Percentiles rank a stretch among this genome's conserved stretches.
These are phyloP conservation scores for Sinopyrophorus schimmeli DNA, from an alignment of 2,888 invertebrate genomes.

Conservation along the genomic window DNA sequence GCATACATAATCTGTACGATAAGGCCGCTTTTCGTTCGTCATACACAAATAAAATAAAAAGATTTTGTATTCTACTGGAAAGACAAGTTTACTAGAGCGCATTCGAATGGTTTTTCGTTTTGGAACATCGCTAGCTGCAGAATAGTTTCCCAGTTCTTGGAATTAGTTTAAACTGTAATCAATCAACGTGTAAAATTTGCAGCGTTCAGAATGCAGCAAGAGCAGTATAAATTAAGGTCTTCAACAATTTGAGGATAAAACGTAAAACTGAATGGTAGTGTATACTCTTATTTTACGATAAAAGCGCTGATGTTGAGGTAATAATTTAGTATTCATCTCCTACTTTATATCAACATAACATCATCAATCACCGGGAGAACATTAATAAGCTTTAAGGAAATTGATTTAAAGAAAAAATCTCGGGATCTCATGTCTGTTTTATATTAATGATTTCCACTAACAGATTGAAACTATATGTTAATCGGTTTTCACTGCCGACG, in stretches of 20 bases:
- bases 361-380: slow-evolving; percentile 39
- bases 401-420: slow-evolving; percentile 39
- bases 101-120: too few species aligned
- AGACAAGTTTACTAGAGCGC: too few species aligned
- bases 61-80: too few species aligned
- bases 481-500: slow-evolving; percentile 30
- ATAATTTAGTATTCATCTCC: slow-evolving; percentile 38
- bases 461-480: slow-evolving; percentile 40
- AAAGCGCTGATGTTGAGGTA: slow-evolving; percentile 27
- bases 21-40: too few species aligned
- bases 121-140: too few species aligned
- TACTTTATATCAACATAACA: slow-evolving; percentile 33
- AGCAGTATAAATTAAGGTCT: slow-evolving; percentile 16
- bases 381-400: slow-evolving; percentile 43
- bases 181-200: too few species aligned
- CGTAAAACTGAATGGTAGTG: slow-evolving; percentile 19
- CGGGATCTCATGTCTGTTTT: slow-evolving; percentile 35
- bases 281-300: slow-evolving; percentile 18
- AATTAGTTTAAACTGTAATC: too few species aligned
- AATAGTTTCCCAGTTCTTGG: too few species aligned
- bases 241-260: slow-evolving; percentile 14
- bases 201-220: slow-evolving; percentile 3
- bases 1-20: too few species aligned
- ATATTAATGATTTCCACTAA: slow-evolving; percentile 39
- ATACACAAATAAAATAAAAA: too few species aligned